These are phyloP conservation scores for Coelinius sp. DNA, from an alignment of 2,888 invertebrate genomes.

Conservation along the genomic window DNA sequence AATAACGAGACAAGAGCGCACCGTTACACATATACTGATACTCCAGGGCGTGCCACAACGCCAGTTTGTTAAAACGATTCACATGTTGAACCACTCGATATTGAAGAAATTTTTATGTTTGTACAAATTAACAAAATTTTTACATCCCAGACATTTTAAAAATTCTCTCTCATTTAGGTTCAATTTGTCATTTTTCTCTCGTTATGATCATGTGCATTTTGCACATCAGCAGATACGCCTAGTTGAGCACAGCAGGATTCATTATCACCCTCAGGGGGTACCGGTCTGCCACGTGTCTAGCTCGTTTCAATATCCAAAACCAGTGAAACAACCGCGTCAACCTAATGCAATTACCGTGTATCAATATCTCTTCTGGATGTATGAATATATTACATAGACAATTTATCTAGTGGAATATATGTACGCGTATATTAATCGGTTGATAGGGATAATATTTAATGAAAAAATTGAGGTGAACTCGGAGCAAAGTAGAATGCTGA, in stretches of 20 bases:
- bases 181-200: neutral
- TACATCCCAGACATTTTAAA: neutral
- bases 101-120: neutral
- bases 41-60: slow-evolving; percentile 7
- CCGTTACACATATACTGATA: slow-evolving; percentile 25
- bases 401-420: neutral
- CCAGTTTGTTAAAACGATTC: slow-evolving; percentile 29
- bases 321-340: slow-evolving; percentile 38
- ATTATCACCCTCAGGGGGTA: slow-evolving; percentile 39
- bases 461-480: neutral
- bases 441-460: neutral
- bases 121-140: neutral
- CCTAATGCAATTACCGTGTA: slow-evolving; percentile 52
- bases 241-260: slow-evolving; percentile 38
- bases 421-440: neutral
- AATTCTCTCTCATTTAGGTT: neutral
- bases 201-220: neutral
- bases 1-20: slow-evolving; percentile 47
- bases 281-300: slow-evolving; percentile 34
- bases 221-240: neutral
- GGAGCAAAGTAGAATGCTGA: neutral
- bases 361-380: slow-evolving; percentile 38
- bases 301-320: slow-evolving; percentile 25
- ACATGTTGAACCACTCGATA: neutral
- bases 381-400: slow-evolving; percentile 7